Percentiles rank a stretch among this genome's conserved stretches.
These are phyloP conservation scores for Sipha maydis DNA, from an alignment of 2,888 invertebrate genomes.

Conservation along the genomic window DNA sequence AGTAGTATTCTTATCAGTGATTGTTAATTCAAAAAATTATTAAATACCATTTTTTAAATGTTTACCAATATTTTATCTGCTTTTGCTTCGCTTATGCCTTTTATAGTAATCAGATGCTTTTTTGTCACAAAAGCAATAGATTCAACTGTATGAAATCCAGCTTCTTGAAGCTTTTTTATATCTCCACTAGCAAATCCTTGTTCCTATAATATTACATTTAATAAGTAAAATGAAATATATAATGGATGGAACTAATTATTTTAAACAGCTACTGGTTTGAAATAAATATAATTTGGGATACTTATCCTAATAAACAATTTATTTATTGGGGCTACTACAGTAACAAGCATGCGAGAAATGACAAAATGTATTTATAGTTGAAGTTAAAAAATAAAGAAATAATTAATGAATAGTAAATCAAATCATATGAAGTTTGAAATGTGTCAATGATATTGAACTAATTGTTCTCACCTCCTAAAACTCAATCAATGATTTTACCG, in stretches of 20 bases:
- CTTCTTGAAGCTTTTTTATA: conserved; percentile 91
- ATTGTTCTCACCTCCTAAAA: no score
- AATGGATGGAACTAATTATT: no score
- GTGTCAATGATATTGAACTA: no score
- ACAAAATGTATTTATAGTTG: no score
- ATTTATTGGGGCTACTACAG: no score
- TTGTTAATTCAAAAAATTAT: background rate
- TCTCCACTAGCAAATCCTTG: conserved; percentile 91
- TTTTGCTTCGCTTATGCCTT: conserved; percentile 97
- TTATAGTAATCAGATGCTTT: conserved; percentile 86
- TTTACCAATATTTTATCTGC: conserved; percentile 87
- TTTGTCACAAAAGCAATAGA: conserved; percentile 95
- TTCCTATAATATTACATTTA: conserved; percentile 72
- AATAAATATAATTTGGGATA: background rate
- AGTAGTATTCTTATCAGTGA: background rate
- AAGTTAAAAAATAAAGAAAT: no score
- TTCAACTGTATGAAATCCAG: conserved; percentile 94
- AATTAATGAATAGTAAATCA: no score
- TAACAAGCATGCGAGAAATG: no score
- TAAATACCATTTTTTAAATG: conserved; percentile 25
- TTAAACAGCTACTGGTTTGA: background rate
- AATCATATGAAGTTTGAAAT: no score
- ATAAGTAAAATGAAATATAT: no score
- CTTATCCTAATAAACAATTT: no score
- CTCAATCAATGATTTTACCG: no score